Base-by-base conservation (phyloP, 2,888 invertebrate genomes). In the Nomada flava region DNA sequence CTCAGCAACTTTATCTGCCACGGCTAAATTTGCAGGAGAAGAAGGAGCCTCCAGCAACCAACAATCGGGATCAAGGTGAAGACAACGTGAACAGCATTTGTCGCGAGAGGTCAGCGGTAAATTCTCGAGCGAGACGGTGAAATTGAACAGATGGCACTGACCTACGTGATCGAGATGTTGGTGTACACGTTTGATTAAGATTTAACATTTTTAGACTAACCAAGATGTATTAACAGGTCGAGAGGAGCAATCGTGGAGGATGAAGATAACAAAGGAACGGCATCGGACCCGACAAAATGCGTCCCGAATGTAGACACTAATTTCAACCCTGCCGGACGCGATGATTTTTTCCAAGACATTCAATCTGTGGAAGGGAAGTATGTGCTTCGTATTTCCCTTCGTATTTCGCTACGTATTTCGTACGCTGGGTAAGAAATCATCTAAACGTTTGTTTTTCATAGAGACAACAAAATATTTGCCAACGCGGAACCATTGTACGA, bases 401-500 rank as follows among this genome's bases (percentile, higher is more conserved):
- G 29, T 29, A 7, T 29, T 26, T 26, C 26, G 26, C 26, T 26
- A 2, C 26, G 26, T 26, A 26, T 26, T 26, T 10, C 11, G 1
- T 23, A 44, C 10, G 15, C 18, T 18, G 23, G 15, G 2, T 11
- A n/a, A 15, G 20, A 18, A 5, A 4, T n/a, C 3, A 42, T 42
- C 4, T n/a, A 7, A 7, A 18, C n/a, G 15, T 23, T 10, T 2
- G 44, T 44, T 69, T 11, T 69, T 11, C 1, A 3, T 18, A 82
- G 68, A 50, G 59, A 79, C 10, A 59, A 23, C 0, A 68, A 59
- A 18, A 7, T 50, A 15, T 2, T 72, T 11, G 59, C 75, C 13
- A 68, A 70, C 23, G 53, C 71, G 15, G 57, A 79, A 9, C 71
- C 81, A 4, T 15, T 86, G 42, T 88, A 87, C 57, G 85, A 89